Percentiles rank a stretch among this genome's conserved stretches.
phyloP scores from a whole-genome alignment of 2,797 vertebrate genomes.

The Chelon labrosus region DNA sequence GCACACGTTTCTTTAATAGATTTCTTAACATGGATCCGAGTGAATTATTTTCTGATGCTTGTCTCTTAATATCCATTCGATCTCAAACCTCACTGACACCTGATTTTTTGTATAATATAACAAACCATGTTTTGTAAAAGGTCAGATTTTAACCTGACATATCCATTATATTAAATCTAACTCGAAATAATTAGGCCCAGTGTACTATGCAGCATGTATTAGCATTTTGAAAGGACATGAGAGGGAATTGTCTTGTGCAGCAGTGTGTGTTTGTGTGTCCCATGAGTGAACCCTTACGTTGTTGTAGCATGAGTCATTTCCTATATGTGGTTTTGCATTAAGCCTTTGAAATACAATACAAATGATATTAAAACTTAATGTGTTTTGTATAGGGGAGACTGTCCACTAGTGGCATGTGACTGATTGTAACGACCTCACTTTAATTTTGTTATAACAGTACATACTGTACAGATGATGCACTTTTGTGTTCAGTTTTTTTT shows the following conservation, averaged over 20 bases:
- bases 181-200: constrained; percentile 29
- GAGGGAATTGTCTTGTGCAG: constrained; percentile 1
- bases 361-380: background rate
- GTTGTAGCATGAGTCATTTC: constrained; percentile 16
- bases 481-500: background rate
- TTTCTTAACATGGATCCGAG: background rate
- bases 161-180: constrained; percentile 24
- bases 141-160: constrained; percentile 11
- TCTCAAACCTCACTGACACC: background rate
- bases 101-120: background rate
- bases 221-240: constrained; percentile 35
- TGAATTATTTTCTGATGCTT: too few relatives aligned
- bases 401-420: background rate
- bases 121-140: constrained; percentile 15
- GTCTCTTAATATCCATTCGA: background rate
- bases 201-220: constrained; percentile 27
- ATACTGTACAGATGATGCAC: background rate
- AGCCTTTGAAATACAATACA: constrained; percentile 5
- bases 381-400: background rate
- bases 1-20: background rate
- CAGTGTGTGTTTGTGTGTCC: background rate
- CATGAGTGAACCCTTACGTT: constrained; percentile 4
- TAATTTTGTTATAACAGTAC: background rate
- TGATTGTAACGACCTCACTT: background rate
- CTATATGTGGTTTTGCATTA: background rate